These are phyloP conservation scores for Larimichthys crocea DNA, from an alignment of 2,113 vertebrate species.

Conservation along the genomic window DNA sequence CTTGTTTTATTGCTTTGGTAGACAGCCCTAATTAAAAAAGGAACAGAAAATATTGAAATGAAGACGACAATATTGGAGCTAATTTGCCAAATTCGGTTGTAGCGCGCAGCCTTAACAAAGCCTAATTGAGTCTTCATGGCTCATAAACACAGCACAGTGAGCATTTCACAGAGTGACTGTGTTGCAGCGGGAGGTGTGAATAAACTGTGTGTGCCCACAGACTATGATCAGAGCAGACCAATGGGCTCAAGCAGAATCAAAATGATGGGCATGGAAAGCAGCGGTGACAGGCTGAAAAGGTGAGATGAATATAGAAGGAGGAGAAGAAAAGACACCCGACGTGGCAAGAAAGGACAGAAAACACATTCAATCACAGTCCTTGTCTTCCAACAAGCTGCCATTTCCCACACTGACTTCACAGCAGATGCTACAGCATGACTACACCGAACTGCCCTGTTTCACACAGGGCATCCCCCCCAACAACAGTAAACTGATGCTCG, in stretches of 20 bases:
- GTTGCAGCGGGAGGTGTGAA: conserved; percentile 58
- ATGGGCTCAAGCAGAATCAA: conserved; percentile 10
- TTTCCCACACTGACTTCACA: conserved; percentile 42
- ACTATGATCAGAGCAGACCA: conserved; percentile 37
- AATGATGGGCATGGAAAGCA: conserved; percentile 36
- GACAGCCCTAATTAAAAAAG: not conserved
- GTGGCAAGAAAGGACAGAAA: conserved; percentile 18
- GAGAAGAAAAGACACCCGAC: conserved; percentile 14
- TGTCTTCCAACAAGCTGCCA: conserved; percentile 15
- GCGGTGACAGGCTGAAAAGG: conserved; percentile 24
- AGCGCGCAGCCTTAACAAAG: conserved; percentile 1
- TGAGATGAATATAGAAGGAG: conserved; percentile 15
- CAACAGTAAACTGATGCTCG: conserved; percentile 15
- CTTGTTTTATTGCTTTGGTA: not conserved
- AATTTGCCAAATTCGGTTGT: not conserved
- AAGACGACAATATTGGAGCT: not conserved
- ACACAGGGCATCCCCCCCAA: not conserved
- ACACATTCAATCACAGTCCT: conserved; percentile 15
- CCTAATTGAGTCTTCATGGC: conserved; percentile 45
- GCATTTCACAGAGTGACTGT: conserved; percentile 49
- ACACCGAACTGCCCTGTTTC: conserved; percentile 10
- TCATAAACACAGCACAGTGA: conserved; percentile 32
- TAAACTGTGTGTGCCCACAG: conserved; percentile 12
- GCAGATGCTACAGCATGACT: conserved; percentile 9
- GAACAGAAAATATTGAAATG: not conserved